These are phyloP conservation scores for Hofmannophila pseudospretella DNA, from an alignment of 2,888 invertebrate species.

Conservation along the genomic window DNA sequence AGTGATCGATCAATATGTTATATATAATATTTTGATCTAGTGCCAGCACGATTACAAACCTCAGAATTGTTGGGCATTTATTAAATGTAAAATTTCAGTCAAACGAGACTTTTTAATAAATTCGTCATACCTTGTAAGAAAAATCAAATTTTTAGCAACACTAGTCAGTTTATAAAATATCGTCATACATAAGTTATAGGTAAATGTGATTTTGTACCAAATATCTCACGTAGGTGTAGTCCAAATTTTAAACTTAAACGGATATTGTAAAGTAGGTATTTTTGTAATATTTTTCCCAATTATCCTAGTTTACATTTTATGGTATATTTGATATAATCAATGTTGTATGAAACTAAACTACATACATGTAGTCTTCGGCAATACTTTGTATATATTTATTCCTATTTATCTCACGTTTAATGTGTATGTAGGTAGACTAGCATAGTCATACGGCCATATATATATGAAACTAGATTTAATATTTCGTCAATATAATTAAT, in stretches of 20 bases:
- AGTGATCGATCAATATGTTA: no score
- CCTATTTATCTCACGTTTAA: not conserved
- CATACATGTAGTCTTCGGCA: not conserved
- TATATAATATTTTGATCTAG: no score
- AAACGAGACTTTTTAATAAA: no score
- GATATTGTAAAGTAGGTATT: constrained; percentile 5
- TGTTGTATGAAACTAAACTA: not conserved
- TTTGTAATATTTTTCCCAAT: constrained; percentile 5
- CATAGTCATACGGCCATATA: no score
- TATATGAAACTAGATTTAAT: no score
- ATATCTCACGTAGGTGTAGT: constrained; percentile 8
- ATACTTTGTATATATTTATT: not conserved
- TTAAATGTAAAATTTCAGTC: not conserved
- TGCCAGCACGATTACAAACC: constrained; percentile 1
- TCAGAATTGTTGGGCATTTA: constrained; percentile 9
- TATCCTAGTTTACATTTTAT: not conserved
- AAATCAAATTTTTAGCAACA: constrained; percentile 1
- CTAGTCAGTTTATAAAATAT: constrained; percentile 7
- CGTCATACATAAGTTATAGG: not conserved
- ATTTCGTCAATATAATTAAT: no score
- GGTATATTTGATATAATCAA: not conserved
- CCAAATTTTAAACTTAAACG: constrained; percentile 6
- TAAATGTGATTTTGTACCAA: constrained; percentile 10
- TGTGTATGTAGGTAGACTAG: not conserved
- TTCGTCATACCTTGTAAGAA: not conserved